These are phyloP conservation scores for Pseudobourletiella spinata DNA, from an alignment of 1,140 invertebrate genomes.

Conservation along the genomic window DNA sequence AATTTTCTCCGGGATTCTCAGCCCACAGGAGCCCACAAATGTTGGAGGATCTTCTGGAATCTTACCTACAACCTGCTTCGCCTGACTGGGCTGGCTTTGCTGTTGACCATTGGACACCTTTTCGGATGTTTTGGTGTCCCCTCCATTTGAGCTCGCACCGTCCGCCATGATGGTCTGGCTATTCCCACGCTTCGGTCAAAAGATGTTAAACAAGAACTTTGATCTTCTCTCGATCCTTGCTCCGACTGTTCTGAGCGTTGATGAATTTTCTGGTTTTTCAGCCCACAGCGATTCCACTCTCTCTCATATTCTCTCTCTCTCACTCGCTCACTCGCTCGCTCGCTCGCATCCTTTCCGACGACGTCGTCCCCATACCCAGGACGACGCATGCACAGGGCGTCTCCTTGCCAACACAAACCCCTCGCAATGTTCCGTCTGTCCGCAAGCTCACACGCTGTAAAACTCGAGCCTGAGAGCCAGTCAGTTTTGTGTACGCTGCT, in stretches of 20 bases:
- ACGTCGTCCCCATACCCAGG: background rate
- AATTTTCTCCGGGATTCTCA: too few species aligned
- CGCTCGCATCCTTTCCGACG: background rate
- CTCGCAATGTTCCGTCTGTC: background rate
- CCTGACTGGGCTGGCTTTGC: constrained; percentile 4
- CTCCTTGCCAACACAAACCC: background rate
- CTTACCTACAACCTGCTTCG: constrained; percentile 7
- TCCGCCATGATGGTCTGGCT: constrained; percentile 12
- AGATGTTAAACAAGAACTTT: background rate
- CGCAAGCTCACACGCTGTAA: too few species aligned
- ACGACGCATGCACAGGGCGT: background rate
- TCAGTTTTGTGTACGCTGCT: too few species aligned
- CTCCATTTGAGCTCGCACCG: constrained; percentile 1
- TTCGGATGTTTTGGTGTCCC: constrained; percentile 8
- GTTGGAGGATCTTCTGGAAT: too few species aligned
- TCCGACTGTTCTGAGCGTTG: background rate
- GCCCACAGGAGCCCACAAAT: too few species aligned
- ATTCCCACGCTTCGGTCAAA: background rate
- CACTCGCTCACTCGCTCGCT: background rate
- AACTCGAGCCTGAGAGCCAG: too few species aligned
- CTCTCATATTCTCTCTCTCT: background rate
- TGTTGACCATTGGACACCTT: background rate
- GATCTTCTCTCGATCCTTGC: constrained; percentile 5
- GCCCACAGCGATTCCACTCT: background rate
- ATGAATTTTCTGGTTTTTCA: background rate